Base-by-base conservation (phyloP, 2,797 vertebrate species). In the Micromesistius poutassou region DNA sequence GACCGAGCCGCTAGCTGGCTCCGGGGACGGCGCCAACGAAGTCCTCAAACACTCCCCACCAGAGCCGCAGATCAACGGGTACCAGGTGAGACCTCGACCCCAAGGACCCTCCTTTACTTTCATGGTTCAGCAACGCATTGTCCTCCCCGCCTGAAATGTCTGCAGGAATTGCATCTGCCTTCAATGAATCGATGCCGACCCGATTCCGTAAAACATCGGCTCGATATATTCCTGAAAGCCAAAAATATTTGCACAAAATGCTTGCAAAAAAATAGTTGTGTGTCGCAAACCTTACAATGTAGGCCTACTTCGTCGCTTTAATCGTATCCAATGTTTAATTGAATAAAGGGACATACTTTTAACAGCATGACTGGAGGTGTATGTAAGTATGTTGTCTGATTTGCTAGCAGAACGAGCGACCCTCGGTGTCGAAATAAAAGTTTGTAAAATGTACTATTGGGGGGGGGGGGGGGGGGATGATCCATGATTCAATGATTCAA, bases 21-120 rank as follows among this genome's bases (percentile, higher is more conserved):
- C 78, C 0, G 82, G 83, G 78, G 83, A 81, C 73, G 79, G 85
- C 76, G 84, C 84, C 74, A 91, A 89, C 80, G 89, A 93, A 80
- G 81, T 91, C 42, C 71, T 90, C 74, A 83, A 88, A 79, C 74
- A 79, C 31, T 3, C 62, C 62, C 62, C 62, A 3, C 4, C 72
- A 5, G 84, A 84, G 71, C 30, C 68, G 0, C 83, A 82, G 73
- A 55, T 86, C 75, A 46, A 16, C 42, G 40, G 78, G 42, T 84
- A 22, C 36, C 88, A 87, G 87, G 91, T 78, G 3, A 68, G 62
- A 10, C 8, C 50, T 55, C 50, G 3, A 19, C 50, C 4, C 22
- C 19, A 22, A 55, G 50, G 19, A 22, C 19, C 62, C 62, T 68
- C n/a, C 62, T 68, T 68, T 13, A 12, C 62, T 1, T 1, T 8